These are phyloP conservation scores for Channa argus DNA, from an alignment of 2,113 vertebrate species.

Conservation along the genomic window DNA sequence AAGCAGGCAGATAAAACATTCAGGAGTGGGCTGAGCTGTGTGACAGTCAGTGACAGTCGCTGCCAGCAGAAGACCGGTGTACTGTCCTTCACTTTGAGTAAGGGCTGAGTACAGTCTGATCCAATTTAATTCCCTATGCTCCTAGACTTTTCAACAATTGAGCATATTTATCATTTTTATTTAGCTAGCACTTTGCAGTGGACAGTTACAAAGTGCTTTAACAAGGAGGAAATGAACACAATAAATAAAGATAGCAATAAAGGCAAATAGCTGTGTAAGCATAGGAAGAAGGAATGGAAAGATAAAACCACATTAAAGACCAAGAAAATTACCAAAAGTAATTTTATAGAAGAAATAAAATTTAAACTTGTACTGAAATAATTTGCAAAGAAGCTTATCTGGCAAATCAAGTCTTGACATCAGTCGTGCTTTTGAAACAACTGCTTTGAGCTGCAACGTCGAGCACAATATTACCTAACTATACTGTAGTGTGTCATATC, in stretches of 20 bases:
- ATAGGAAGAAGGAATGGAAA: not conserved
- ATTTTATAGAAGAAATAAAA: not conserved
- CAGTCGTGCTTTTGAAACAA: too few relatives aligned
- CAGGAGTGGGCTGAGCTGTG: slow-evolving; percentile 38
- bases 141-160: not conserved
- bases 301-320: not conserved
- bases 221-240: slow-evolving; percentile 18
- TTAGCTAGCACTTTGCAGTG: slow-evolving; percentile 26
- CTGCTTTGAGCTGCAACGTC: too few relatives aligned
- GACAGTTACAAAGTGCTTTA: slow-evolving; percentile 9
- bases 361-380: too few relatives aligned
- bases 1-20: slow-evolving; percentile 59
- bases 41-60: slow-evolving; percentile 53
- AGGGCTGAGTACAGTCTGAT: slow-evolving; percentile 31
- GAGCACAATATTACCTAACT: too few relatives aligned
- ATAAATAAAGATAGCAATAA: slow-evolving; percentile 19
- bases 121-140: slow-evolving; percentile 32
- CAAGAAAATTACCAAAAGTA: not conserved
- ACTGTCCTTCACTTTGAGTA: slow-evolving; percentile 43
- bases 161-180: slow-evolving; percentile 49
- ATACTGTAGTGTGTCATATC: too few relatives aligned
- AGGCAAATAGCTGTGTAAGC: slow-evolving; percentile 11
- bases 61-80: slow-evolving; percentile 34
- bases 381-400: too few relatives aligned
- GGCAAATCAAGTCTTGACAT: too few relatives aligned